phyloP scores from a whole-genome alignment of 2,113 vertebrate genomes.

The Pseudopodoces humilis region DNA sequence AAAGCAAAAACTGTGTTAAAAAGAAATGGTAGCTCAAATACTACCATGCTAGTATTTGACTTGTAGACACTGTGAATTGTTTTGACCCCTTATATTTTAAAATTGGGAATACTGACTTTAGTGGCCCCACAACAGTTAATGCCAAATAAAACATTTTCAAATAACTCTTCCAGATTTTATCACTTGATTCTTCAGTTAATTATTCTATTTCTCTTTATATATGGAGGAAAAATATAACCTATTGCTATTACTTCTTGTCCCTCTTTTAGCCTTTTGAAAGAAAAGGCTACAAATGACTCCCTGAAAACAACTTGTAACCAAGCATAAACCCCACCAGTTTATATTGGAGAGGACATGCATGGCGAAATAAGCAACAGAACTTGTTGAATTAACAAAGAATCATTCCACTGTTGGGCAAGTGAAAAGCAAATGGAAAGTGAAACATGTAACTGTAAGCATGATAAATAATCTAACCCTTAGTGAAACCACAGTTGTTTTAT shows the following conservation, averaged over 20 bases:
- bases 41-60: constrained; percentile 67
- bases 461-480: constrained; percentile 20
- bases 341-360: not conserved
- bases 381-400: not conserved
- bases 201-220: not conserved
- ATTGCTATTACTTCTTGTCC: not conserved
- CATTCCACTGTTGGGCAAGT: not conserved
- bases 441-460: not conserved
- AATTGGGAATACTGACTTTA: not conserved
- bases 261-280: not conserved
- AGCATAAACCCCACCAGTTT: not conserved
- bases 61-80: constrained; percentile 59
- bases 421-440: not conserved
- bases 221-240: not conserved
- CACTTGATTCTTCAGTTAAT: not conserved
- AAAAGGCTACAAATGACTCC: not conserved
- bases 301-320: not conserved
- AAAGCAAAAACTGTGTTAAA: not conserved
- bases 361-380: not conserved
- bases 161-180: not conserved
- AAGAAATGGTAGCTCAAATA: constrained; percentile 40
- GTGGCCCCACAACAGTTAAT: not conserved
- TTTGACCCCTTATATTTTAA: not conserved
- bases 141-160: not conserved
- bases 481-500: not conserved